Conservation (phyloP, 23 tunicate genomes). For the Diplosoma virens region DNA sequence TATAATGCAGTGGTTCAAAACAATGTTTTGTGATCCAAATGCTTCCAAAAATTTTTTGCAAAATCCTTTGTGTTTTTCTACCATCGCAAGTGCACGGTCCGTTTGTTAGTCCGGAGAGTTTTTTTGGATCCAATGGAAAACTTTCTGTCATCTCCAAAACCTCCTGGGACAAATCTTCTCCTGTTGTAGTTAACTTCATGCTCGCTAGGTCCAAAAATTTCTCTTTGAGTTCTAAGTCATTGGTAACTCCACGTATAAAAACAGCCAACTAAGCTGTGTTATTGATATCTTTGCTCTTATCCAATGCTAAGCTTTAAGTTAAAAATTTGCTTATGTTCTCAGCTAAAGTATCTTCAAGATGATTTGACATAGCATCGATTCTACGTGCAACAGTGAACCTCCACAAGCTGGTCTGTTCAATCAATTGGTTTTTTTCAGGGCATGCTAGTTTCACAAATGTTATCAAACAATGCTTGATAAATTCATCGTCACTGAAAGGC, state of each 20-base stretch:
- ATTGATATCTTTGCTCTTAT: constrained; percentile 15
- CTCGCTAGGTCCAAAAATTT: constrained; percentile 30
- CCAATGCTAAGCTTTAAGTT: constrained; percentile 5
- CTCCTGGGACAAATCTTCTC: background rate
- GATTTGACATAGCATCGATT: constrained; percentile 15
- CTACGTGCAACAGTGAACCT: constrained; percentile 15
- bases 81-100: background rate
- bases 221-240: constrained; percentile 24
- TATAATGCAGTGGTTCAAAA: too few relatives aligned
- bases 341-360: constrained; percentile 17
- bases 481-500: constrained; percentile 31
- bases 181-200: constrained; percentile 27
- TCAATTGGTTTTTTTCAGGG: constrained; percentile 19
- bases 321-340: background rate
- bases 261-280: constrained; percentile 32
- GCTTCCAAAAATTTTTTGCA: too few relatives aligned
- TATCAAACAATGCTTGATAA: constrained; percentile 5
- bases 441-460: constrained; percentile 18
- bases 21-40: too few relatives aligned
- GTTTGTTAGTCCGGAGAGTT: background rate
- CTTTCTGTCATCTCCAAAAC: constrained; percentile 3
- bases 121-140: background rate
- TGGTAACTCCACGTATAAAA: constrained; percentile 32
- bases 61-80: background rate
- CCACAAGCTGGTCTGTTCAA: constrained; percentile 20